Evolutionary conservation across 2,113 vertebrate species (phyloP).

Genomic region (Regulus satrapa): DNA sequence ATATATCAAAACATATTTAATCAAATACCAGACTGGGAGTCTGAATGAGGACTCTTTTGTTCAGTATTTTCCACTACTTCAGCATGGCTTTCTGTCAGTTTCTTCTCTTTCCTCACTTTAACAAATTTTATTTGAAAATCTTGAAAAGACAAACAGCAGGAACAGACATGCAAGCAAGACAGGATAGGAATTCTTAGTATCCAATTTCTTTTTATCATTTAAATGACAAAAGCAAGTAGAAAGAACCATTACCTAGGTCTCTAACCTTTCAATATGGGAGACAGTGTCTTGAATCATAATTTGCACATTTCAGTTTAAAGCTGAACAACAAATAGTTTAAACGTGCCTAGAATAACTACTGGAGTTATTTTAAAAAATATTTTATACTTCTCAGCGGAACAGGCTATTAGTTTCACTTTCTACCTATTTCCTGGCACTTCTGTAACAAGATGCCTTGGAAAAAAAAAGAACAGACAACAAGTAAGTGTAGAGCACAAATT

Average conservation of each 20-base stretch:
- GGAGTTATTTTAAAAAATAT: not conserved
- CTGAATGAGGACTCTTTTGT: constrained; percentile 34
- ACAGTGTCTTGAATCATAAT: not conserved
- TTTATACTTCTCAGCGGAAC: not conserved
- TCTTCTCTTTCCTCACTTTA: constrained; percentile 70
- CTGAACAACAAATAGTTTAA: not conserved
- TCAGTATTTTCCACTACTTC: constrained; percentile 31
- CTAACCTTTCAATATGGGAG: not conserved
- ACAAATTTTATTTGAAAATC: constrained; percentile 71
- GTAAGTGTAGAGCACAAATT: not conserved
- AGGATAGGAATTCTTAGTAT: not conserved
- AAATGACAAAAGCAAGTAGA: not conserved
- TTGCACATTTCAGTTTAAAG: not conserved
- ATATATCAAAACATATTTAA: not conserved
- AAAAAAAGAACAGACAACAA: not conserved
- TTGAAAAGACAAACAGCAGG: constrained; percentile 39
- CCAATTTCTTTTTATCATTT: not conserved
- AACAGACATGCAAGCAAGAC: not conserved
- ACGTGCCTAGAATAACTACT: not conserved
- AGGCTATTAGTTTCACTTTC: not conserved
- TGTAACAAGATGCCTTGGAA: not conserved
- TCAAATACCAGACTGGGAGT: constrained; percentile 55
- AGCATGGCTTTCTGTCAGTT: not conserved
- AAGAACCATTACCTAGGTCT: not conserved
- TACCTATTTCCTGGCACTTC: not conserved